Evolutionary conservation across 2,113 vertebrate species (phyloP), one percentile per base, ranked within the genome.

Genomic region (Daboia siamensis): DNA sequence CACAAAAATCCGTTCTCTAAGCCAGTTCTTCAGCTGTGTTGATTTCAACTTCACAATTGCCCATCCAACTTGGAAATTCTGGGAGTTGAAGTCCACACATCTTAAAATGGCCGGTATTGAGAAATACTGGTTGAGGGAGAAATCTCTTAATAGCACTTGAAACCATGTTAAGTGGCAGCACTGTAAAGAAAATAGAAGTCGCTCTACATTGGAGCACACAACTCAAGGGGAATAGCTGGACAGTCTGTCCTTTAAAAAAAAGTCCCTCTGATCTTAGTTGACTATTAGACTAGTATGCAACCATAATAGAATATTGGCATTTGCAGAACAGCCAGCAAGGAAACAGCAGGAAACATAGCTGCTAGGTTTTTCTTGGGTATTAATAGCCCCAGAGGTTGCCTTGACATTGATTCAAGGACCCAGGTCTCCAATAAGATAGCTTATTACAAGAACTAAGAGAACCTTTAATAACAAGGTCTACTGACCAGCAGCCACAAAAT

Each of bases 1-100:
- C 80, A 80, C 90, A 95, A 95, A 8, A 23, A 55, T 93, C 23
- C 56, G 91, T 29, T 95, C 93, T 94, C 88, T 56, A 87, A 15
- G n/a, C n/a, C 15, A 20, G 15, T 80, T 17, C 5, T 39, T 80
- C n/a, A 80, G n/a, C 2, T 39, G 69, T 39, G 69, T 39, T 13
- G 15, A 39, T 80, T 80, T 80, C 69, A 74, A 20, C 6, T 74
- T n/a, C 69, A 74, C 2, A 74, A 20, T 74, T 74, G 15, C 15
- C 17, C 6, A 80, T 20, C 69, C 69, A 80, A 15, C 69, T 39
- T 20, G 61, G 11, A 12, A 69, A n/a, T 69, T 69, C 26, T 69
- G 61, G 12, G 61, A 69, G 26, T 12, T 64, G 9, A 64, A 64
- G 61, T 64, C 26, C 61, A 64, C 10, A 29, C 11, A 29, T 33